Base-by-base conservation (phyloP, 2,797 vertebrate genomes). In the Gila robusta region DNA sequence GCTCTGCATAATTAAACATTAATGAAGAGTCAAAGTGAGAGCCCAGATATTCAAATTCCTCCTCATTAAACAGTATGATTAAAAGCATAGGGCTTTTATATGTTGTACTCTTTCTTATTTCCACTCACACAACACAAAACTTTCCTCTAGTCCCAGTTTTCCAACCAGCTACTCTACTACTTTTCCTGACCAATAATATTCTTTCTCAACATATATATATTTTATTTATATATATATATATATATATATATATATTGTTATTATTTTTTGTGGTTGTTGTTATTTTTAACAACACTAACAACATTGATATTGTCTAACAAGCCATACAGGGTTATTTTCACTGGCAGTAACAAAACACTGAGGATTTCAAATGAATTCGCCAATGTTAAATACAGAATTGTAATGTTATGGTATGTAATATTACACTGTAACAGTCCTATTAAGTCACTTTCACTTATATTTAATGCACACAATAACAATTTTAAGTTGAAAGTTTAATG, bases 1-100 rank as follows among this genome's bases (percentile, higher is more conserved):
- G 82, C 88, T 92, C 87, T 86, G 90, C 90, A 79, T 88, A 74
- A 87, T 94, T 92, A 94, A 95, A 94, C 93, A 95, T 94, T 93
- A 91, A 94, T 93, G 89, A 77, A 73, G 87, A 88, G 90, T 91
- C 89, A 92, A 90, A 92, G 90, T 91, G 89, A 84, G 89, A 89
- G 90, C 88, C 90, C 84, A 92, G 91, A 91, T 91, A 89, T 91
- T 92, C 89, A 88, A 89, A 90, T 74, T 85, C 87, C 62, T 90
- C 88, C 91, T 90, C 89, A 89, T 90, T 89, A 88, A 91, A 89
- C 83, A 87, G 82, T 78, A 88, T 87, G 62, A 88, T 84, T 76
- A 89, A 86, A 91, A 89, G 88, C 90, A 84, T 17, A 28, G 35
- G 86, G 64, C 85, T 88, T 89, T 89, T 91, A 89, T 91, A 89